Evolutionary conservation across 1,140 invertebrate genomes (phyloP), one percentile per base, ranked within the genome.

Genomic region (Oreohelix idahoensis): DNA sequence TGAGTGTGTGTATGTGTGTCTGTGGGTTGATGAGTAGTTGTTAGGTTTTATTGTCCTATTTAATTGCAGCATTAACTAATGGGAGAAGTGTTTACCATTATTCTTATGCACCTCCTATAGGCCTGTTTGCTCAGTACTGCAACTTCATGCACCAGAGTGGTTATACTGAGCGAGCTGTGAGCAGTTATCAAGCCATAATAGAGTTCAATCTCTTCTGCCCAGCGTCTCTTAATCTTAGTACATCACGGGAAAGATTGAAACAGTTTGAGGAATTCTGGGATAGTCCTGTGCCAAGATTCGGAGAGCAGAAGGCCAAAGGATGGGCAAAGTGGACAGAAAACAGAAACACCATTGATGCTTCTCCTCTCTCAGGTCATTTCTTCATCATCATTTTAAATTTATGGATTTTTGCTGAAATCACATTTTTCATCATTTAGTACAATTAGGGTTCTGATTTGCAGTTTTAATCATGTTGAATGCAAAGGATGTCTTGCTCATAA

Each of bases 261-360:
- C 86, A 91, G 26, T 92, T 94, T 88, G 93, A 94, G 87, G 91
- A 91, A 70, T 94, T 94, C 86, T 94, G 94, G 94, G 93, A 94
- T 79, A 93, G 92, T 87, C 88, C 90, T 45, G 88, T 91, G 42
- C 83, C 93, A n/a, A 88, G 93, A 81, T 90, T 94, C 88, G 93
- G 93, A 32, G 93, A 93, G 86, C 83, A 85, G 29, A 87, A 86
- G n/a, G 90, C 93, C 13, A 84, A 84, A 71, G 93, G 93, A 0
- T 94, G 93, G 93, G 85, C 83, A 20, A 83, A 87, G 23, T 92
- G 92, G 84, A 69, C 71, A 35, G 81, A 83, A 45, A 83, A 85
- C 29, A 38, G 32, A 63, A 4, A 49, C 29, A 23, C 0, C 0
- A 26, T 29, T 42, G 23, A 15, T 20, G 79, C 5, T 10, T 23